Evolutionary conservation across 2,113 vertebrate genomes (phyloP).

Genomic region (Odocoileus virginianus): DNA sequence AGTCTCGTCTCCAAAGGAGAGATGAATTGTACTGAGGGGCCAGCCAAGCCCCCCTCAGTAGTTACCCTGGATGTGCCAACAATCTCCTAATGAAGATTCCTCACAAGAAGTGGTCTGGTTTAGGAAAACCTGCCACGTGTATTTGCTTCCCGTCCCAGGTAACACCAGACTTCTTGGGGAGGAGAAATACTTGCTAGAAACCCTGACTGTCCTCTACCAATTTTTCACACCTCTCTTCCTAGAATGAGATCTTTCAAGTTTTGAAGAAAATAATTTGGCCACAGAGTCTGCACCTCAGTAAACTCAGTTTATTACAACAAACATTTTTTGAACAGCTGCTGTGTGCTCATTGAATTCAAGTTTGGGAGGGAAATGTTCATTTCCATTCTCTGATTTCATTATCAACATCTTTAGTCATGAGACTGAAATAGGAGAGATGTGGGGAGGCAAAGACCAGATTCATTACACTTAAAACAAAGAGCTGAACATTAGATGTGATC

Average conservation of each 20-base stretch:
- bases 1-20: background rate
- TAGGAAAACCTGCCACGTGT: background rate
- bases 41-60: background rate
- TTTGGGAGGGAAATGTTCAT: background rate
- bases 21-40: background rate
- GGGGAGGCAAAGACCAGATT: background rate
- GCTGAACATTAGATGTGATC: background rate
- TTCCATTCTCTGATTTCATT: slow-evolving; percentile 6
- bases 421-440: background rate
- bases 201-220: background rate
- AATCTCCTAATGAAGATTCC: background rate
- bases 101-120: background rate
- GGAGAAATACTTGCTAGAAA: background rate
- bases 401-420: background rate
- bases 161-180: background rate
- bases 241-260: background rate
- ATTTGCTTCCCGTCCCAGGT: background rate
- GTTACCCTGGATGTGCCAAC: background rate
- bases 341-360: background rate
- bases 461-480: background rate
- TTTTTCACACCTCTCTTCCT: background rate
- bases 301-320: background rate
- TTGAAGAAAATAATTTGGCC: background rate
- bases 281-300: background rate
- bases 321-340: background rate